Base-by-base conservation (phyloP, 2,797 vertebrate genomes). In the Chlorospingus flavigularis region DNA sequence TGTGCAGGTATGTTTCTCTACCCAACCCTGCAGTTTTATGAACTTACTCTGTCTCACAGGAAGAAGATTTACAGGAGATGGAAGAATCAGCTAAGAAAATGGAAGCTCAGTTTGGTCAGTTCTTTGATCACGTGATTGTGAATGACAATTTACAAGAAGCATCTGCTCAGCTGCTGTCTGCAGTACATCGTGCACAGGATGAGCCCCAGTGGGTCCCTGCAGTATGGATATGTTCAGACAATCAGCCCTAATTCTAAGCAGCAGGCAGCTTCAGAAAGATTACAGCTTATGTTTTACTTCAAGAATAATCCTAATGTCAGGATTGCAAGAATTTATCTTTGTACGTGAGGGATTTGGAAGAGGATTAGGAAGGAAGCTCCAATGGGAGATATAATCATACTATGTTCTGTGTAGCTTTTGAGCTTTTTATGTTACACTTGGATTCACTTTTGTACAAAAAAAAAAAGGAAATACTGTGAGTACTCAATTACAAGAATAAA, bases 131-230 rank as follows among this genome's bases (percentile, higher is more conserved):
- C 0, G 98, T 99, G 94, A 98, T 99, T 45, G 96, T 99, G 84
- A 99, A 99, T 48, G 98, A 99, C 24, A 98, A 98, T 68, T 97
- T 99, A 91, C 98, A 98, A 96, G 98, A 98, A 35, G 98, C 99
- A 14, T 98, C 98, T 58, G 96, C 96, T 0, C 98, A 98, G 96
- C 95, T 99, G 96, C 94, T 99, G 90, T 97, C 97, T 3, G 97
- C 97, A 2, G 98, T 99, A 40, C 98, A 96, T 62, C 98, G 95
- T 86, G 99, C 98, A 10, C 99, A 99, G 95, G 98, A 99, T 0
- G 99, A 99, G 89, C 98, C 99, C 1, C 99, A 99, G 96, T 99
- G 99, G 99, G 98, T 99, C 51, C 99, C 99, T 6, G 98, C 98
- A 72, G 92, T 96, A n/a, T 99, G 99, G 99, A 98, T 99, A 88